Evolutionary conservation across 2,888 invertebrate genomes (phyloP), one percentile per base, ranked within the genome.

Genomic region (Drosophila diplacantha): DNA sequence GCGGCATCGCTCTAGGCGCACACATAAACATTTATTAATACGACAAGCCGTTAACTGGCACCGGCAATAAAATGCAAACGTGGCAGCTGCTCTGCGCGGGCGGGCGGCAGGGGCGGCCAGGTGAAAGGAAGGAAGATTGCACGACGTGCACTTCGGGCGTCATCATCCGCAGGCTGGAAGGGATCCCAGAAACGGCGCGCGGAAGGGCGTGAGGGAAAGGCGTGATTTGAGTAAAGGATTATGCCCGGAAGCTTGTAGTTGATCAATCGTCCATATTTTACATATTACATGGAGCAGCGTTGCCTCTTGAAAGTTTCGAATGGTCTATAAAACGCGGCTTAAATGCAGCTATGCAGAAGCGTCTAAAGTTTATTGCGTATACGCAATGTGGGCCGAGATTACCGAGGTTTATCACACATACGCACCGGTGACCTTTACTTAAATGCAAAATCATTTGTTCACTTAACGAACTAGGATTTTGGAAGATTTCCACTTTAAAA

Each of bases 21-120:
- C 49, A 47, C 52, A 54, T 54, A 68, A 68, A 55, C 50, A 60
- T 55, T 68, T 68, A 68, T 68, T 60, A 68, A 68, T 60, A 51
- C 51, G 46, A 31, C 39, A 39, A 55, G 41, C 60, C 38, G 60
- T 68, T 67, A 67, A 67, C 50, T 41, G 67, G 59, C 44, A 56
- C 29, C 24, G 68, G 35, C 39, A 60, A 54, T 54, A 60, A 60
- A 50, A 60, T 53, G 68, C 39, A 60, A 50, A 59, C 24, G 54
- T 51, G 44, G 29, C 20, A 32, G 44, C 44, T 31, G 44, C 12
- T 2, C 18, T 2, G 43, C 7, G 26, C 7, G 12, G 5, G 39
- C n/a, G n/a, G 26, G 16, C n/a, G 16, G 26, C 6, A 29, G 18
- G 12, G 44, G 18, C 29, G 29, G 44, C 20, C 24, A 35, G 18